These are phyloP conservation scores for Macheiramphus alcinus DNA, from an alignment of 2,113 vertebrate genomes.

Conservation along the genomic window DNA sequence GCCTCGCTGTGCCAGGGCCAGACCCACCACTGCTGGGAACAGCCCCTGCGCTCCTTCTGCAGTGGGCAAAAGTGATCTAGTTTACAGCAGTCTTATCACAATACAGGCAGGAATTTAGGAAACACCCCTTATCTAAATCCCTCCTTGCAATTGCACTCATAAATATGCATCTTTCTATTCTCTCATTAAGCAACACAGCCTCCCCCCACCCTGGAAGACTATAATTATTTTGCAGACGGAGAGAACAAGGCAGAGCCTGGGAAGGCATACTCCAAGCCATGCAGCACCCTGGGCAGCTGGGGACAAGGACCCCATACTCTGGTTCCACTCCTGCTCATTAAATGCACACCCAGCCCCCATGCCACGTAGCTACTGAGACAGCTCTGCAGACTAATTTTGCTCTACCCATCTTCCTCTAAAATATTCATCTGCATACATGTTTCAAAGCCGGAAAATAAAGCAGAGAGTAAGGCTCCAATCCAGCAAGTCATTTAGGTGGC, in stretches of 20 bases:
- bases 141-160: accelerated
- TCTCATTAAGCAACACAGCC: neutral
- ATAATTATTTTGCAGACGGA: neutral
- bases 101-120: accelerated
- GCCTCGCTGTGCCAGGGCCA: accelerated
- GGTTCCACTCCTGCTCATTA: neutral
- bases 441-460: neutral
- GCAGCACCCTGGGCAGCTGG: accelerated
- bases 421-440: neutral
- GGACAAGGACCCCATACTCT: accelerated
- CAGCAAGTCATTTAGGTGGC: neutral
- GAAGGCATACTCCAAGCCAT: neutral
- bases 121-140: neutral
- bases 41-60: neutral
- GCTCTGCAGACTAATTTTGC: neutral
- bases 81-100: neutral
- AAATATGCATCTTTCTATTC: neutral
- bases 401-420: neutral
- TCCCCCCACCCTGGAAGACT: accelerated
- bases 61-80: accelerated
- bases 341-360: accelerated
- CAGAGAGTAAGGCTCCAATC: neutral
- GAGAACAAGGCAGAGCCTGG: neutral
- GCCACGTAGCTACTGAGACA: accelerated
- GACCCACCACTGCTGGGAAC: neutral